These are phyloP conservation scores for Dromius quadrimaculatus DNA, from an alignment of 2,888 invertebrate genomes.

Conservation along the genomic window DNA sequence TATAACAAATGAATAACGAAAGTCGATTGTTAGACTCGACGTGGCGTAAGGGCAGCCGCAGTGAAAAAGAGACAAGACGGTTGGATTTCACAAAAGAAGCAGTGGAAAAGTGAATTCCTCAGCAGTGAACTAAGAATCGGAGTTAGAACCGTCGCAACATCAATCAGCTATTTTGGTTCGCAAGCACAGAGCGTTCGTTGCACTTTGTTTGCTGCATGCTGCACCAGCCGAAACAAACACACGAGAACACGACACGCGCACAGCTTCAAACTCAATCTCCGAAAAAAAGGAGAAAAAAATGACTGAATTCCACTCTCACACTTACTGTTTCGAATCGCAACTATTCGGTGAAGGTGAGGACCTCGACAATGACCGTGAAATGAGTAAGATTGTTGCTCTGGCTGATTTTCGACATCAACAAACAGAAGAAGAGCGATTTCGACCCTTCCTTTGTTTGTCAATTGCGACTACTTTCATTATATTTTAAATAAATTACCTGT, in stretches of 20 bases:
- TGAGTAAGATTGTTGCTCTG: constrained; percentile 23
- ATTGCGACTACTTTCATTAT: not conserved
- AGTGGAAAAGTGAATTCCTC: constrained; percentile 9
- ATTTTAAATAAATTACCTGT: constrained; percentile 75
- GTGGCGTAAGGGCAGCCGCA: not conserved
- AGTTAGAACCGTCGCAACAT: constrained; percentile 26
- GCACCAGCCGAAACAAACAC: constrained; percentile 31
- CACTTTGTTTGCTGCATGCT: constrained; percentile 38
- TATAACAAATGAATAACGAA: not conserved
- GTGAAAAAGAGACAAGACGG: constrained; percentile 9
- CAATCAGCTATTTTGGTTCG: constrained; percentile 36
- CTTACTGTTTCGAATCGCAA: constrained; percentile 64
- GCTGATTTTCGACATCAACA: constrained; percentile 41
- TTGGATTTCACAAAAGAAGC: constrained; percentile 10
- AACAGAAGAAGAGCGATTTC: constrained; percentile 33
- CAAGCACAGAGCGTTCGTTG: constrained; percentile 34
- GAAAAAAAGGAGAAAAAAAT: constrained; percentile 57
- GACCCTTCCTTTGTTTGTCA: constrained; percentile 47
- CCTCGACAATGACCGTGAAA: constrained; percentile 64
- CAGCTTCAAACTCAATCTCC: constrained; percentile 24
- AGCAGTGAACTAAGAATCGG: constrained; percentile 9
- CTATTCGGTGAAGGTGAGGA: constrained; percentile 65
- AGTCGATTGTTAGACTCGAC: not conserved
- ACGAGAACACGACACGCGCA: constrained; percentile 20
- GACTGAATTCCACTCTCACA: constrained; percentile 62